phyloP scores from a whole-genome alignment of 1,140 invertebrate species.

The Microplitis demolitor region DNA sequence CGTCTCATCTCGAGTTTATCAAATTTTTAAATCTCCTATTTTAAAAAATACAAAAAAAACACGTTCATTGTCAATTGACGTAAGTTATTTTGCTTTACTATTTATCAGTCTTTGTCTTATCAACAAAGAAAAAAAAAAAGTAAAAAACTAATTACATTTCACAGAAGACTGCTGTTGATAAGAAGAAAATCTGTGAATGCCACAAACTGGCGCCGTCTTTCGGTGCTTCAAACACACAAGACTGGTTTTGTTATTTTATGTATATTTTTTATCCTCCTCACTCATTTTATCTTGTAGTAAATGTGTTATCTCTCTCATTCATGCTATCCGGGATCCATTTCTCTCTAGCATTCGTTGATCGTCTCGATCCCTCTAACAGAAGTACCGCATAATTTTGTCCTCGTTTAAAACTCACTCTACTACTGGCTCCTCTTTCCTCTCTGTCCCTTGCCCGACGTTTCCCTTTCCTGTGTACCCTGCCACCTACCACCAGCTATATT shows the following conservation, averaged over 20 bases:
- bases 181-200: neutral
- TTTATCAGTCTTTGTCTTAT: neutral
- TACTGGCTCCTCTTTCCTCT: neutral
- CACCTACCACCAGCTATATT: neutral
- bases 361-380: neutral
- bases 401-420: too few species aligned
- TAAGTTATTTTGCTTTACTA: too few species aligned
- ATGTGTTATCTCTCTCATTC: constrained; percentile 9
- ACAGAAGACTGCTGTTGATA: neutral
- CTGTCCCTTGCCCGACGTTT: neutral
- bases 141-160: too few species aligned
- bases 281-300: neutral
- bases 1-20: neutral
- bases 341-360: neutral
- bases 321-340: neutral
- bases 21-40: too few species aligned
- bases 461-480: neutral
- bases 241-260: neutral
- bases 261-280: constrained; percentile 26
- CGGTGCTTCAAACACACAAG: constrained; percentile 10
- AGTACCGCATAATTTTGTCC: too few species aligned
- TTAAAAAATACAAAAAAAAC: too few species aligned
- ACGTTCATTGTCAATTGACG: too few species aligned
- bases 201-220: constrained; percentile 29
- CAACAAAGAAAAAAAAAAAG: too few species aligned